phyloP scores from a whole-genome alignment of 1,140 invertebrate genomes.

The Cyphomyrmex costatus region DNA sequence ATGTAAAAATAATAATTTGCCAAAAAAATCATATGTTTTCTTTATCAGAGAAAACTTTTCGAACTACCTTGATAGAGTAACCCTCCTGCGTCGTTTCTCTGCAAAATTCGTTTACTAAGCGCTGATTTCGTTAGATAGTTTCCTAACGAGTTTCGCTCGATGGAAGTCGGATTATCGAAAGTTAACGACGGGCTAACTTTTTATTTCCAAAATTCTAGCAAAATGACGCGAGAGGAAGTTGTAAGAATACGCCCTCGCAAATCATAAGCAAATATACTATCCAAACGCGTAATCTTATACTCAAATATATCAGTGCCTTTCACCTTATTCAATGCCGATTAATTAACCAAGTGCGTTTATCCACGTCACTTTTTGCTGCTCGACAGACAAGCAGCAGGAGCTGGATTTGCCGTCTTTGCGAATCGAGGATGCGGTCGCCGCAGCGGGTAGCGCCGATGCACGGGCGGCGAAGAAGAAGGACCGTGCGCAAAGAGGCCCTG shows the following conservation, averaged over 20 bases:
- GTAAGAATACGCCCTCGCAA: not conserved
- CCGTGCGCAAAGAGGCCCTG: slow-evolving; percentile 87
- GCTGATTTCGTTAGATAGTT: slow-evolving; percentile 27
- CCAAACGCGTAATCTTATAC: not conserved
- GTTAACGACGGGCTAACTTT: not conserved
- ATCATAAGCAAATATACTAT: not conserved
- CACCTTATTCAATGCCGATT: slow-evolving; percentile 3
- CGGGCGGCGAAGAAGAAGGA: slow-evolving; percentile 89
- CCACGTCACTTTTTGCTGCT: not conserved
- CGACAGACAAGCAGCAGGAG: slow-evolving; percentile 97
- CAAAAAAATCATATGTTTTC: no score
- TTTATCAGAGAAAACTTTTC: no score
- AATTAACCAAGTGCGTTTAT: not conserved
- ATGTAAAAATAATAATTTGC: no score
- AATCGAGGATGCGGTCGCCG: slow-evolving; percentile 91
- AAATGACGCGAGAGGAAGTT: not conserved
- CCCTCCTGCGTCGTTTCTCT: no score
- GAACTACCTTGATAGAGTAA: no score
- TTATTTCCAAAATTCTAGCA: slow-evolving; percentile 8
- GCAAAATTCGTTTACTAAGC: not conserved
- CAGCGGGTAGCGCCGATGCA: slow-evolving; percentile 84
- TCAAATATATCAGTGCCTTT: not conserved
- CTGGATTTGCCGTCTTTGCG: slow-evolving; percentile 95
- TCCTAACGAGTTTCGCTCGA: slow-evolving; percentile 8
- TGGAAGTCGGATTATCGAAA: slow-evolving; percentile 5